Evolutionary conservation across 2,888 invertebrate species (phyloP), one percentile per base, ranked within the genome.

Genomic region (Pseudococcus jackbeardsleyi): DNA sequence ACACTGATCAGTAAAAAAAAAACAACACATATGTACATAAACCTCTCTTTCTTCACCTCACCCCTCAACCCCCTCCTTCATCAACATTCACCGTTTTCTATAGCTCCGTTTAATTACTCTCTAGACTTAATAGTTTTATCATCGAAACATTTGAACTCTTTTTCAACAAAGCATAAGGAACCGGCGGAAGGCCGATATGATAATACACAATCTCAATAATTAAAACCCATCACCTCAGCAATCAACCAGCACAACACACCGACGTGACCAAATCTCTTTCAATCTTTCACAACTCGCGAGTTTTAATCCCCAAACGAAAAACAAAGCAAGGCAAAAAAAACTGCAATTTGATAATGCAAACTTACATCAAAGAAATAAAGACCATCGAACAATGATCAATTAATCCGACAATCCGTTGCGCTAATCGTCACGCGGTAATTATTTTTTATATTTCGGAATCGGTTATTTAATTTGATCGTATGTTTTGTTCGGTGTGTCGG

Each of bases 281-380:
- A n/a, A 0, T n/a, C n/a, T 11, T 22, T 15, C 19, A 22, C 64
- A 42, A 42, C 42, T 42, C 42, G 42, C 3, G 39, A 6, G 0
- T 42, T 9, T 42, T 0, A 42, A 42, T 42, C 6, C 42, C 42
- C 42, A 42, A 33, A 33, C 26, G 8, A 64, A 64, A 0, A 64
- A 0, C 64, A 12, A 19, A 9, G 9, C 22, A 42, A n/a, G 19
- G 22, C 42, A 46, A 46, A 42, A 82, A 1, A 82, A 82, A 19
- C 8, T 82, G 79, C 79, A 82, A 46, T 50, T 50, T 79, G n/a
- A 79, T 79, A 79, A 79, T 46, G 79, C 79, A 46, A 82, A 6
- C 19, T 6, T 6, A 42, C 46, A 82, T 82, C 79, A 82, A 82
- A 82, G 79, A 33, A 82, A 33, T 3, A 3, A 33, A 82, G 17